Base-by-base conservation (phyloP, 2,888 invertebrate species). In the Frankliniella fusca region DNA sequence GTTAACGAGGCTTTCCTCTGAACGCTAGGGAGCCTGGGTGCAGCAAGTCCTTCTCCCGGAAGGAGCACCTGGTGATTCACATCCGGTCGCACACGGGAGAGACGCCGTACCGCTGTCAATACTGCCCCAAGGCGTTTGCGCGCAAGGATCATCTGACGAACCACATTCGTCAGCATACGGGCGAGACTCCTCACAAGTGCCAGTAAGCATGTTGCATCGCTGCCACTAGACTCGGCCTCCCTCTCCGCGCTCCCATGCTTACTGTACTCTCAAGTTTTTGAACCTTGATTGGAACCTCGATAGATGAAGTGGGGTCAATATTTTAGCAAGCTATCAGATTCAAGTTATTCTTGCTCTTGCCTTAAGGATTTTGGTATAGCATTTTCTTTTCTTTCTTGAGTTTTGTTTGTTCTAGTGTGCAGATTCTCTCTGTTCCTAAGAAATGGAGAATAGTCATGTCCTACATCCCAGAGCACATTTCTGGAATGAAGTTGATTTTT, bases 1-100 rank as follows among this genome's bases (percentile, higher is more conserved):
- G 70, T 23, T 76, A 76, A 76, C 70, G 70, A 23, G 70, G 70
- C 70, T 76, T 76, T 76, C 70, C 70, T 76, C 70, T 76, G 70
- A 76, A 76, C 70, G 70, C 70, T 76, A 76, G 70, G 70, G 70
- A 76, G 70, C 70, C 70, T 27, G 70, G 70, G 70, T 87, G 86
- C 83, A 85, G 86, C 81, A 95, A 95, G 90, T 93, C 94, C 85
- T 95, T 95, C 89, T 95, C 95, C 84, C 91, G 95, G 87, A 95
- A 95, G 90, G 95, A 95, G 90, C 95, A 95, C 89, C 86, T 87
- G 83, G 86, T 86, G 81, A 86, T 86, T 83, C 87, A 87, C 84
- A 86, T 87, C 23, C 84, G 95, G 85, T 90, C 89, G 89, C 90
- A 90, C 86, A 92, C 92, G 86, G 92, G 93, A 80, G 94, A 94